Evolutionary conservation across 2,797 vertebrate species (phyloP).

Genomic region (Champsocephalus esox): DNA sequence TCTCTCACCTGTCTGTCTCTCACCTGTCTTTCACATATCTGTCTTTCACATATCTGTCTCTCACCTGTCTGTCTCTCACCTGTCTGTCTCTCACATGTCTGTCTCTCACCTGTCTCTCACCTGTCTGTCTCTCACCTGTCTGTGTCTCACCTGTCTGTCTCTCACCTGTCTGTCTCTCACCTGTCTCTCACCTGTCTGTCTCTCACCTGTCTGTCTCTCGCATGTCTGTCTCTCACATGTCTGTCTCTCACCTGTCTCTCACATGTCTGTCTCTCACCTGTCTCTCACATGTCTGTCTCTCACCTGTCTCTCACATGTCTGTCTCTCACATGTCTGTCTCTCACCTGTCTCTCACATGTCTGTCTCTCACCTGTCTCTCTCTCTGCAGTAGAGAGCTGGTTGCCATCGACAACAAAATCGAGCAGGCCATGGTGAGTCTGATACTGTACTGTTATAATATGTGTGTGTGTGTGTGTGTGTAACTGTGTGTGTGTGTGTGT

Average conservation of each 20-base stretch:
- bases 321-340: neutral
- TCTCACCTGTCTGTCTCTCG: slow-evolving; percentile 52
- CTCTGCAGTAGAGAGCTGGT: slow-evolving; percentile 82
- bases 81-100: neutral
- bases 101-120: neutral
- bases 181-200: too few relatives aligned
- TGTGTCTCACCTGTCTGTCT: slow-evolving; percentile 45
- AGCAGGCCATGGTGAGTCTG: slow-evolving; percentile 89
- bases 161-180: slow-evolving; percentile 17
- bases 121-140: slow-evolving; percentile 47
- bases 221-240: too few relatives aligned
- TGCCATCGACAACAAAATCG: slow-evolving; percentile 92
- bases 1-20: neutral
- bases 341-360: too few relatives aligned
- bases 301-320: neutral
- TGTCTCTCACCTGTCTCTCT: slow-evolving; percentile 53
- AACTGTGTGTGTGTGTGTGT: too few relatives aligned
- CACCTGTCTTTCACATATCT: too few relatives aligned
- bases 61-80: slow-evolving; percentile 51
- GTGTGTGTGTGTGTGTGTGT: too few relatives aligned
- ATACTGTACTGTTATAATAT: too few relatives aligned
- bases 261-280: too few relatives aligned
- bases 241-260: too few relatives aligned
- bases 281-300: too few relatives aligned
- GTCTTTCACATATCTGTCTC: too few relatives aligned